Evolutionary conservation across 2,888 invertebrate genomes (phyloP), one percentile per base, ranked within the genome.

Genomic region (Trachelus stipa): DNA sequence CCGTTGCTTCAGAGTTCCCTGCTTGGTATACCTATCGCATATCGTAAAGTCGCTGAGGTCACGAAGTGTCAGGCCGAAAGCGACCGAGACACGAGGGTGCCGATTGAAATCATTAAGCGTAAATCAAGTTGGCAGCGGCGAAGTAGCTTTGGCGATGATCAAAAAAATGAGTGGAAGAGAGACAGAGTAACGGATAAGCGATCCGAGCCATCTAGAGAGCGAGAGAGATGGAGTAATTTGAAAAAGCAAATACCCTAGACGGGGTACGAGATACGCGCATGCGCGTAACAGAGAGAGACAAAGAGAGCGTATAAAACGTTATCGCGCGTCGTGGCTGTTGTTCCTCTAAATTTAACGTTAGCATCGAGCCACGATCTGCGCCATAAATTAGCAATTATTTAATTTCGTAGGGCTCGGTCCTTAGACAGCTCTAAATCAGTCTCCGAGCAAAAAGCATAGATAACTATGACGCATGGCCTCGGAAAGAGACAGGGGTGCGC

Each of bases 361-460:
- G 76, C 76, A 79, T 79, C 73, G 75, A 80, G 86, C 85, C 85
- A 86, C 91, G 91, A 91, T 91, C 88, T 90, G 86, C 90, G 89
- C 90, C 91, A 91, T 91, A 91, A 91, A 91, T 91, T 91, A 91
- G 91, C 91, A 91, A 91, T 91, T 91, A 91, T 91, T 91, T 91
- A 91, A 91, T 91, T 91, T 91, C 91, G 91, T 91, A 88, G 91
- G 90, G 90, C 90, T 90, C 88, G 87, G 91, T 91, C 91, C 91
- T 91, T 91, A 91, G 91, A 91, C 91, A 90, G 91, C 91, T 91
- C 91, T 91, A 91, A 91, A 91, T 91, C 91, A 91, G 91, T 91
- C 90, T 91, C 90, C 90, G 88, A 85, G 90, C 91, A 91, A 91
- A 91, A 91, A 91, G 91, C 91, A 91, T 91, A 91, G 91, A 91